Conservation (phyloP, 2,888 invertebrate genomes). For the Brenthis daphne region DNA sequence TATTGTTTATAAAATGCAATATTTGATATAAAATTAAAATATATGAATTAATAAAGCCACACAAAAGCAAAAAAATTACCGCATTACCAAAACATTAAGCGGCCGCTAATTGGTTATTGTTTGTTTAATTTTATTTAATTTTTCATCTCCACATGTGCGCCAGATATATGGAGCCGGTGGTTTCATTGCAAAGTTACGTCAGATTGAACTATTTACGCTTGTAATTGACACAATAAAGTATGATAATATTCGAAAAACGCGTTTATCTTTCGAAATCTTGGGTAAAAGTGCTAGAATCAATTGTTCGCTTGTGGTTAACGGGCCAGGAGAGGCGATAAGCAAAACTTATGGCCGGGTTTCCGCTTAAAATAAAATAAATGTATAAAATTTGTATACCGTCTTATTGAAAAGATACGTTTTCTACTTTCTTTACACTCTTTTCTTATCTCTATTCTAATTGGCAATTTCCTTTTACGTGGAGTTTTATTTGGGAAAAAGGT, state of each 20-base stretch:
- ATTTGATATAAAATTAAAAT: neutral
- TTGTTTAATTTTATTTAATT: conserved; percentile 36
- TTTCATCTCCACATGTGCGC: conserved; percentile 36
- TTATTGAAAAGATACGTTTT: conserved; percentile 25
- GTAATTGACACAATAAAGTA: conserved; percentile 69
- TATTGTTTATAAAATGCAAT: no score
- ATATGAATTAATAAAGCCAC: conserved; percentile 6
- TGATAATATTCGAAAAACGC: conserved; percentile 65
- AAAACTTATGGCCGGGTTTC: conserved; percentile 74
- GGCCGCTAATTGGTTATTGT: conserved; percentile 36
- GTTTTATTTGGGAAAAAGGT: conserved; percentile 7
- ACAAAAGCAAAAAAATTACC: conserved; percentile 23
- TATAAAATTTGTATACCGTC: conserved; percentile 37
- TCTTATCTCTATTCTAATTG: conserved; percentile 15
- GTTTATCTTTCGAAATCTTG: conserved; percentile 60
- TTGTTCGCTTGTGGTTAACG: conserved; percentile 73
- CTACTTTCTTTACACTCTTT: conserved; percentile 13
- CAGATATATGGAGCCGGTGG: conserved; percentile 36
- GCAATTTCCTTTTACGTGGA: conserved; percentile 20
- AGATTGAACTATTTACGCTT: conserved; percentile 42
- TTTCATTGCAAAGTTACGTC: conserved; percentile 34
- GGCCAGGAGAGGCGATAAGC: conserved; percentile 70
- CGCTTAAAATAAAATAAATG: conserved; percentile 56
- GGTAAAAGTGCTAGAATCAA: conserved; percentile 67
- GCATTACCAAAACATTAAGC: conserved; percentile 28